A percentile compares a stretch with the other conserved stretches of the same genome.
Conservation (phyloP, 2,113 vertebrate species). For the Ornithorhynchus anatinus region DNA sequence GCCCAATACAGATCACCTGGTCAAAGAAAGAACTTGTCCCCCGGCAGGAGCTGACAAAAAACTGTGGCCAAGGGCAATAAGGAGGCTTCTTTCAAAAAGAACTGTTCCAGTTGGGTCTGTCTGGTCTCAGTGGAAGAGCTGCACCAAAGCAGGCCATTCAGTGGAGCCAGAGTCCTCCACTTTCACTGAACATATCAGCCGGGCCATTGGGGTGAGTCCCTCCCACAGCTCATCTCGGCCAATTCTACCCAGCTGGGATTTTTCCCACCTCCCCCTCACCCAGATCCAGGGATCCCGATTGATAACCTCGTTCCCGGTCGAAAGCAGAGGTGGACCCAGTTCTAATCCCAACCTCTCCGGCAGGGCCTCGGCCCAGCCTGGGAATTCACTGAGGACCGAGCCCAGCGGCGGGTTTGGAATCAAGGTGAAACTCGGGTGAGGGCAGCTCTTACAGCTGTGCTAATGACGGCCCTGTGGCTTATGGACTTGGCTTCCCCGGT, state of each 20-base stretch:
- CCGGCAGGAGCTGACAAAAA: constrained; percentile 55
- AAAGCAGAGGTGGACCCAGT: constrained; percentile 64
- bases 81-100: constrained; percentile 50
- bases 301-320: constrained; percentile 68
- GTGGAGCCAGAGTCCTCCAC: too few species aligned
- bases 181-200: too few species aligned
- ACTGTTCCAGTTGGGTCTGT: constrained; percentile 44
- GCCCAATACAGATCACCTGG: constrained; percentile 74
- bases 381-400: constrained; percentile 55
- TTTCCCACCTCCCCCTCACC: constrained; percentile 45
- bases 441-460: not conserved
- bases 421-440: too few species aligned
- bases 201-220: constrained; percentile 47
- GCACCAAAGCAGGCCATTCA: too few species aligned
- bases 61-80: constrained; percentile 60
- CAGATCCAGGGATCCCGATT: constrained; percentile 74
- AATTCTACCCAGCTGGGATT: constrained; percentile 64
- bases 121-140: too few species aligned
- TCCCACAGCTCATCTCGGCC: constrained; percentile 56
- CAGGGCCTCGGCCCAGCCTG: constrained; percentile 51
- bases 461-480: constrained; percentile 22
- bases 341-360: constrained; percentile 63
- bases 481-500: not conserved
- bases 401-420: too few species aligned
- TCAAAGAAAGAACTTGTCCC: constrained; percentile 66